Evolutionary conservation across 1,140 invertebrate species (phyloP).

Genomic region (Zeugodacus cucurbitae): DNA sequence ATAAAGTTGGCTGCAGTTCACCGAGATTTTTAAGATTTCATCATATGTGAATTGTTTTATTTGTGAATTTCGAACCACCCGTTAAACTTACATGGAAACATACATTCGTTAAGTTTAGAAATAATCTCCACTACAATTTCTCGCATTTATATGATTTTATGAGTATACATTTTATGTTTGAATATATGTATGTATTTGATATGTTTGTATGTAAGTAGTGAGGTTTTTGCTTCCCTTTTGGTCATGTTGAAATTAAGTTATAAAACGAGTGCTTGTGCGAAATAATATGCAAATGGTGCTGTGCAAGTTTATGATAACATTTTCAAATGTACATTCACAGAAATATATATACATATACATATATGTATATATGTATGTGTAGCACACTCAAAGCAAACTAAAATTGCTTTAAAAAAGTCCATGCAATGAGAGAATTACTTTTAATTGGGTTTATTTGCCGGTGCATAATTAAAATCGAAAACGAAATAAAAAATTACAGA

Average conservation of each 20-base stretch:
- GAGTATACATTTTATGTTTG: neutral
- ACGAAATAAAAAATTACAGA: neutral
- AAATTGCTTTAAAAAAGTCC: neutral
- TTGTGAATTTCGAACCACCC: too few relatives aligned
- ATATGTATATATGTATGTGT: too few relatives aligned
- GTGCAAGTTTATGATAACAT: slow-evolving; percentile 1
- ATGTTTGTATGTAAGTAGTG: neutral
- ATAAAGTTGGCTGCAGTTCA: too few relatives aligned
- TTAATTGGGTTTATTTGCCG: neutral
- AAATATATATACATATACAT: neutral
- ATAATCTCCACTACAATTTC: neutral
- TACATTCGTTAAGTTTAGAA: neutral
- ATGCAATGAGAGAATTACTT: neutral
- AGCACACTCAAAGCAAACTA: neutral
- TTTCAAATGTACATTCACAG: neutral
- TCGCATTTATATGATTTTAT: neutral
- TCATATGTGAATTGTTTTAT: too few relatives aligned
- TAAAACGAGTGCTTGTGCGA: neutral
- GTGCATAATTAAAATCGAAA: neutral
- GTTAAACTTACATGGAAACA: neutral
- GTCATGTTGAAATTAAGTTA: slow-evolving; percentile 19
- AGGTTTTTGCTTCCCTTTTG: neutral
- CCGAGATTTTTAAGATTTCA: too few relatives aligned
- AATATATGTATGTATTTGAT: neutral
- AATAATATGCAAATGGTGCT: neutral